Conservation (phyloP, 2,113 vertebrate genomes). For the Bombycilla garrulus region DNA sequence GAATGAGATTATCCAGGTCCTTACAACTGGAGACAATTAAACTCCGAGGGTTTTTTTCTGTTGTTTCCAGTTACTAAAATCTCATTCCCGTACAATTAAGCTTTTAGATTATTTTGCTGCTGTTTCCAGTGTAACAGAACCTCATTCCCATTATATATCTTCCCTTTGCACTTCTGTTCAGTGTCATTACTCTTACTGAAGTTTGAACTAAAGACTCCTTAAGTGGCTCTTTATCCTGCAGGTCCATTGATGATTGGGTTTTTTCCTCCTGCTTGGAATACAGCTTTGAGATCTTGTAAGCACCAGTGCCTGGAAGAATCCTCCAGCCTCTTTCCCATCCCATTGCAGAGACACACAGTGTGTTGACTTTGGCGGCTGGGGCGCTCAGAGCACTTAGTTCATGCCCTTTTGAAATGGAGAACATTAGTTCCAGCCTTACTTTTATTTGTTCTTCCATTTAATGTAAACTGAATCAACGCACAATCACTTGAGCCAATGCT, state of each 20-base stretch:
- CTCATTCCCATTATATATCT: not conserved
- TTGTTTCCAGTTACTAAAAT: not conserved
- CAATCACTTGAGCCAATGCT: not conserved
- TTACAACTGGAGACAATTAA: not conserved
- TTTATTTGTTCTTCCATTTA: constrained; percentile 31
- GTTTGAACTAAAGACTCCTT: not conserved
- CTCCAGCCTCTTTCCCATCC: not conserved
- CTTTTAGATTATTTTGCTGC: not conserved
- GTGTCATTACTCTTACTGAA: not conserved
- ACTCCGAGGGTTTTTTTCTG: not conserved
- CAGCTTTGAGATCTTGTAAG: not conserved
- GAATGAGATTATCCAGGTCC: not conserved
- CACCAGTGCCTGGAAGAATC: not conserved
- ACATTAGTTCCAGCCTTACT: constrained; percentile 21
- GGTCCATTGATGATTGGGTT: not conserved
- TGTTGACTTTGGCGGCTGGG: not conserved
- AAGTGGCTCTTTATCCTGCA: not conserved
- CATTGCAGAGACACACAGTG: not conserved
- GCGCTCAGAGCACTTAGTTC: constrained; percentile 24
- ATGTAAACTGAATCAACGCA: constrained; percentile 15
- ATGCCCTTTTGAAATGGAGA: constrained; percentile 37
- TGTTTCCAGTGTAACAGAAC: not conserved
- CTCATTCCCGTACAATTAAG: not conserved
- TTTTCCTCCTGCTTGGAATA: not conserved
- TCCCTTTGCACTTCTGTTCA: not conserved